Conservation (phyloP, 2,113 vertebrate genomes). For the Dermatemys mawii region DNA sequence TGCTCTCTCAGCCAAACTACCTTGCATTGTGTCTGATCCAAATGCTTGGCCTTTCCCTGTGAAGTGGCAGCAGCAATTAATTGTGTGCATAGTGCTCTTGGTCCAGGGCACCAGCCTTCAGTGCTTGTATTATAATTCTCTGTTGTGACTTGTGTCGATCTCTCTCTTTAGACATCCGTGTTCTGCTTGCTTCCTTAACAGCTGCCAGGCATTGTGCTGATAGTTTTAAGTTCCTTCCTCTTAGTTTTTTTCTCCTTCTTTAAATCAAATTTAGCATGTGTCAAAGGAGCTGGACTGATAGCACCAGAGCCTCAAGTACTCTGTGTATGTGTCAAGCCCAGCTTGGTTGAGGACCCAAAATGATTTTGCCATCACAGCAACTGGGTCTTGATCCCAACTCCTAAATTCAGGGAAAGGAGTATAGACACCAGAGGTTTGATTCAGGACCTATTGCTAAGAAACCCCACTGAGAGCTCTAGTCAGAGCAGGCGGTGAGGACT, state of each 20-base stretch:
- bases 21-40: neutral
- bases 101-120: rapidly evolving
- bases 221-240: conserved; percentile 28
- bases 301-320: neutral
- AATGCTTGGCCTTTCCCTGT: conserved; percentile 20
- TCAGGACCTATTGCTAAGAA: neutral
- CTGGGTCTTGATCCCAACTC: neutral
- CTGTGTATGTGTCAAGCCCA: neutral
- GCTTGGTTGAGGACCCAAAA: neutral
- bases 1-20: neutral
- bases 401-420: neutral
- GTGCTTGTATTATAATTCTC: neutral
- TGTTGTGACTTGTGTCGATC: neutral
- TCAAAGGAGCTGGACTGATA: neutral
- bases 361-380: neutral
- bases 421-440: neutral
- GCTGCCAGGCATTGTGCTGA: neutral
- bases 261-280: neutral
- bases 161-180: neutral
- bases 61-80: rapidly evolving
- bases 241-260: neutral
- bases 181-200: conserved; percentile 2
- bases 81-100: rapidly evolving
- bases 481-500: neutral
- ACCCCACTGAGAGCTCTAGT: neutral